Conservation (phyloP, 1,140 invertebrate species). For the Heliothis virescens region DNA sequence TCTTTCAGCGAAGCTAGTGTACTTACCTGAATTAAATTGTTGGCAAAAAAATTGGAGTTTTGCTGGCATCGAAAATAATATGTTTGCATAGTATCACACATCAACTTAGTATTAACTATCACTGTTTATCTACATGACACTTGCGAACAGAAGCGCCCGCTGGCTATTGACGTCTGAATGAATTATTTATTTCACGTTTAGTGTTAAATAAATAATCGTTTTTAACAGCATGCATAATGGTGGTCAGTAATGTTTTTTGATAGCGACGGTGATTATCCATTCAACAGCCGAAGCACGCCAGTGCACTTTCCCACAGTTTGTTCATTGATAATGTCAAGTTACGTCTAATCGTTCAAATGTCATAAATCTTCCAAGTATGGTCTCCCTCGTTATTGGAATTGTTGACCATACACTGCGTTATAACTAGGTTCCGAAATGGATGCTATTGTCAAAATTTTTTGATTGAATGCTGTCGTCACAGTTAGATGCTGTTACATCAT, state of each 20-base stretch:
- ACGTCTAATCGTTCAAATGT: slow-evolving; percentile 26
- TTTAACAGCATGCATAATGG: slow-evolving; percentile 41
- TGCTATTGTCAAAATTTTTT: slow-evolving; percentile 30
- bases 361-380: slow-evolving; percentile 16
- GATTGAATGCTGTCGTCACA: slow-evolving; percentile 22
- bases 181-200: slow-evolving; percentile 45
- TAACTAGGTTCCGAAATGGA: slow-evolving; percentile 28
- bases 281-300: slow-evolving; percentile 15
- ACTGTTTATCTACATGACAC: not conserved
- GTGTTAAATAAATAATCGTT: slow-evolving; percentile 47
- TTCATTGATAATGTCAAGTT: slow-evolving; percentile 33
- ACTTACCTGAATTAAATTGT: not conserved
- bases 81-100: not conserved
- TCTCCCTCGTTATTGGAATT: slow-evolving; percentile 24
- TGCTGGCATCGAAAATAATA: not conserved
- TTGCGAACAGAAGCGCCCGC: not conserved
- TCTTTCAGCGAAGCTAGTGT: too few relatives aligned
- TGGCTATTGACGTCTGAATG: slow-evolving; percentile 19
- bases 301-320: slow-evolving; percentile 35
- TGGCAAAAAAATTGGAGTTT: not conserved
- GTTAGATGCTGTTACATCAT: slow-evolving; percentile 7
- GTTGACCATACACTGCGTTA: slow-evolving; percentile 26
- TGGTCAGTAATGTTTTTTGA: slow-evolving; percentile 38
- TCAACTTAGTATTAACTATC: not conserved
- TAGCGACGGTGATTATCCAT: slow-evolving; percentile 41